Conservation (phyloP, 1,140 invertebrate species). For the Adelges cooleyi region DNA sequence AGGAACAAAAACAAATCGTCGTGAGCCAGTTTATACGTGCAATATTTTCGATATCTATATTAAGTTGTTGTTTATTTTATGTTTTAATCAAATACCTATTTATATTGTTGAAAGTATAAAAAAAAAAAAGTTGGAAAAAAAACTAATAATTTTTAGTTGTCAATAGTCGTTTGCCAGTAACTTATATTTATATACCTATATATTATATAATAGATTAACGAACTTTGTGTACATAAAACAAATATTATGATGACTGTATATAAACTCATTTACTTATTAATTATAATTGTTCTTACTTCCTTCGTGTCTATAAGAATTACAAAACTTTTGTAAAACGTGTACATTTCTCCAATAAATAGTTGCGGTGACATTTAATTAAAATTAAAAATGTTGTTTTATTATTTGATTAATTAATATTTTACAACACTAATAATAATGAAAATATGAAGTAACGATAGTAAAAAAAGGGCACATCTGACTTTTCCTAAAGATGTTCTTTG, state of each 20-base stretch:
- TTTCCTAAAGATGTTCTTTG: too few species aligned
- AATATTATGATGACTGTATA: too few species aligned
- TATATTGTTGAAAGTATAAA: constrained; percentile 23
- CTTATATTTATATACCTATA: too few species aligned
- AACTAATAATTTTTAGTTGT: constrained; percentile 14
- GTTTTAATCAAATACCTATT: constrained; percentile 26
- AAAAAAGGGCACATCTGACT: too few species aligned
- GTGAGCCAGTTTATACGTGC: constrained; percentile 21
- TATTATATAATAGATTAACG: too few species aligned
- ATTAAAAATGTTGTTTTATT: too few species aligned
- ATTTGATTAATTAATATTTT: too few species aligned
- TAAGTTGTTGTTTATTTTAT: constrained; percentile 24
- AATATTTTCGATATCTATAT: constrained; percentile 19
- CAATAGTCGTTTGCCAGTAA: not conserved
- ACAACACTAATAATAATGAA: too few species aligned
- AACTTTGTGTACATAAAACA: too few species aligned
- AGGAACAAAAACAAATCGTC: not conserved
- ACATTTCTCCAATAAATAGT: constrained; percentile 16
- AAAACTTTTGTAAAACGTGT: constrained; percentile 4
- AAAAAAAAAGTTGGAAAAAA: not conserved
- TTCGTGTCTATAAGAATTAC: constrained; percentile 1
- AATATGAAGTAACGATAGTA: too few species aligned
- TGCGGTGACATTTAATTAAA: constrained; percentile 10
- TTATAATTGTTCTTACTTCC: constrained; percentile 3
- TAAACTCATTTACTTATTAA: not conserved